Conservation (phyloP, 1,140 invertebrate species). For the Acromyrmex heyeri region DNA sequence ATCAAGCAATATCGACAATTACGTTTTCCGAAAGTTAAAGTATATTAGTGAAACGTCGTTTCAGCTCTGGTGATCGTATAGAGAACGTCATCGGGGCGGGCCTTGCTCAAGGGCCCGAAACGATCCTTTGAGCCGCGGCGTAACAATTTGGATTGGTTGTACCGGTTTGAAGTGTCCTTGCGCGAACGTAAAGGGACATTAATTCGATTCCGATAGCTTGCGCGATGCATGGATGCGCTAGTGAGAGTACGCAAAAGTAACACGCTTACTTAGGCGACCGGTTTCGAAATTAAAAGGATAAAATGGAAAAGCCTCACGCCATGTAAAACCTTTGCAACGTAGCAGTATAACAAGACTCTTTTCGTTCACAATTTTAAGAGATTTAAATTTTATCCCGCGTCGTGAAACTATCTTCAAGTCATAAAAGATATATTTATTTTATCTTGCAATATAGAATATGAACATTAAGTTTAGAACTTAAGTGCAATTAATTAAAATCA, state of each 20-base stretch:
- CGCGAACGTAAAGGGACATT: conserved; percentile 48
- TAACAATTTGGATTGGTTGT: conserved; percentile 56
- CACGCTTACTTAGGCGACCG: conserved; percentile 10
- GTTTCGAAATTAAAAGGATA: conserved; percentile 21
- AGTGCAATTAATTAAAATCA: neutral
- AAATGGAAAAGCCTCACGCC: neutral
- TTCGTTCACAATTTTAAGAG: neutral
- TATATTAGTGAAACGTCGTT: conserved; percentile 41
- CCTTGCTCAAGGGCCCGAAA: conserved; percentile 31
- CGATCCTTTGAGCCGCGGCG: conserved; percentile 28
- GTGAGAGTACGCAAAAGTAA: conserved; percentile 26
- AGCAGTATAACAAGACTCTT: neutral
- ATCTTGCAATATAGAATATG: neutral
- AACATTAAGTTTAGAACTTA: conserved; percentile 2
- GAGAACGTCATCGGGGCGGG: neutral
- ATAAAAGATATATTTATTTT: neutral
- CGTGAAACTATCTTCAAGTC: neutral
- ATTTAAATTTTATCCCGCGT: neutral
- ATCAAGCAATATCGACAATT: conserved; percentile 33
- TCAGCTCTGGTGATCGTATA: conserved; percentile 3
- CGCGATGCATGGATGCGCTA: conserved; percentile 22
- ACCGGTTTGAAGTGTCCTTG: conserved; percentile 36
- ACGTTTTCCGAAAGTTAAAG: conserved; percentile 37
- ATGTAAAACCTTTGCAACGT: neutral
- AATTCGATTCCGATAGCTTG: conserved; percentile 53